These are phyloP conservation scores for Pelodiscus sinensis DNA, from an alignment of 2,113 vertebrate species.

Conservation along the genomic window DNA sequence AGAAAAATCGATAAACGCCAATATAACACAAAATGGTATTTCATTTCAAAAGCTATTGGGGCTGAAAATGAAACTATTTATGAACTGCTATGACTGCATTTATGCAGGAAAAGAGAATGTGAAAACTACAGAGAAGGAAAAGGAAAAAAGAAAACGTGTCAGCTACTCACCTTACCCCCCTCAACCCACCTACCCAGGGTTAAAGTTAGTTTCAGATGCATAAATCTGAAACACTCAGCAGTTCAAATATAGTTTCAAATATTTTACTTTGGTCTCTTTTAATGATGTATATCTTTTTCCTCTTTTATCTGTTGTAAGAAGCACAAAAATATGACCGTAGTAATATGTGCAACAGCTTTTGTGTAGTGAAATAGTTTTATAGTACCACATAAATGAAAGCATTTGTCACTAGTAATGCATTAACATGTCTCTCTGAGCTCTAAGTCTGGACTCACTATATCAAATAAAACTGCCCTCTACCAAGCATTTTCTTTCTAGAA, in stretches of 20 bases:
- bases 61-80: neutral
- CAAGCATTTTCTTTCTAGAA: accelerated
- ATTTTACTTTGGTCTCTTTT: conserved; percentile 42
- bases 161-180: neutral
- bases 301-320: conserved; percentile 36
- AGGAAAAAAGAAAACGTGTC: neutral
- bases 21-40: neutral
- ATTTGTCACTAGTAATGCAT: conserved; percentile 47
- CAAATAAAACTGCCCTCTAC: neutral
- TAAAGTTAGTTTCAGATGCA: neutral
- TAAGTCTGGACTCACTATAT: conserved; percentile 37
- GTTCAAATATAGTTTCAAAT: conserved; percentile 14
- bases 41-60: neutral
- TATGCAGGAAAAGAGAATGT: neutral
- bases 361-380: conserved; percentile 48
- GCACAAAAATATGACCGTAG: conserved; percentile 36
- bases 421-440: conserved; percentile 49
- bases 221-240: neutral
- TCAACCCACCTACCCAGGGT: neutral
- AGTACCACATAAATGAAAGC: conserved; percentile 52
- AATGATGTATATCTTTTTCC: conserved; percentile 45
- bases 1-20: neutral
- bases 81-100: neutral
- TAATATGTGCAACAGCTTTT: conserved; percentile 53
- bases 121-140: neutral